Conservation (phyloP, 2,113 vertebrate species). For the Ciconia boyciana region DNA sequence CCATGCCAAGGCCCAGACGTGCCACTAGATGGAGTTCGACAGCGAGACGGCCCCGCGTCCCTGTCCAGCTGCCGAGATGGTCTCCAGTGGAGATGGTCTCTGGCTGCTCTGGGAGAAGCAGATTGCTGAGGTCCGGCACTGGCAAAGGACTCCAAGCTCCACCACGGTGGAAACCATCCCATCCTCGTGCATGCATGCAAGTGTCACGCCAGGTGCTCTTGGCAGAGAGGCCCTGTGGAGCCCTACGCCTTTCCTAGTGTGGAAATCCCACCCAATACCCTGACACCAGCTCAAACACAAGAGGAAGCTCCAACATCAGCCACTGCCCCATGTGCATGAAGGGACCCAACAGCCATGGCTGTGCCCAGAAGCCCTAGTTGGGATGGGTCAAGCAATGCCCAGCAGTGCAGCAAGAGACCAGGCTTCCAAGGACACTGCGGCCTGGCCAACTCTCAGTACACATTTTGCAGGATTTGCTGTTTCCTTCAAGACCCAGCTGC, state of each 20-base stretch:
- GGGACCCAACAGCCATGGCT: not conserved
- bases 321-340: not conserved
- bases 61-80: accelerated
- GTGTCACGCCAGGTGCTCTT: not conserved
- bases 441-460: not conserved
- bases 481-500: not conserved
- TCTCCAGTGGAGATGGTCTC: not conserved
- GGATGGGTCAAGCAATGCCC: not conserved
- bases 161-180: not conserved
- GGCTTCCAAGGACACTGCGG: not conserved
- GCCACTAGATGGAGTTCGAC: not conserved
- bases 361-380: not conserved
- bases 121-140: not conserved
- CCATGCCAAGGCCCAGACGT: not conserved
- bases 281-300: not conserved
- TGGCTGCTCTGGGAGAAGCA: not conserved
- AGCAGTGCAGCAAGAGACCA: not conserved
- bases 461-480: not conserved
- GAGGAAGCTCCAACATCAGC: not conserved
- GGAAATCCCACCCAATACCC: not conserved
- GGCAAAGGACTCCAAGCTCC: not conserved
- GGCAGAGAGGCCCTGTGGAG: not conserved
- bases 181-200: not conserved
- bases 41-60: accelerated
- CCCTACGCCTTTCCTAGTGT: accelerated